Percentiles rank a stretch among this genome's conserved stretches.
These are phyloP conservation scores for Nothobranchius kuhntae DNA, from an alignment of 2,113 vertebrate genomes.

Conservation along the genomic window DNA sequence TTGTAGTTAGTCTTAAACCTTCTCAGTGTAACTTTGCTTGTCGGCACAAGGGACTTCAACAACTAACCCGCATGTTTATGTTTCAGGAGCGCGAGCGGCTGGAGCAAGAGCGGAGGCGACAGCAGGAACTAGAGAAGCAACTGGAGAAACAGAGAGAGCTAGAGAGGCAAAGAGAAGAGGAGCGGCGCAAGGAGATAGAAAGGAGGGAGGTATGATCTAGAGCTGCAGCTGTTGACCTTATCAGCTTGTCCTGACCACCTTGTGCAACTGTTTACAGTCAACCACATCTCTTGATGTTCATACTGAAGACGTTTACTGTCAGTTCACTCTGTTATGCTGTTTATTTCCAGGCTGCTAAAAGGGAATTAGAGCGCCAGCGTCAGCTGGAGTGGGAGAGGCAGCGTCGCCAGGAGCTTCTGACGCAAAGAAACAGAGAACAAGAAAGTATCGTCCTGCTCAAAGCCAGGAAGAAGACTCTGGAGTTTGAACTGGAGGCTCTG, in stretches of 20 bases:
- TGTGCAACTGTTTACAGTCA: slow-evolving; percentile 6
- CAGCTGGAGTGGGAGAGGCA: slow-evolving; percentile 97
- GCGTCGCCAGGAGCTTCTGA: slow-evolving; percentile 93
- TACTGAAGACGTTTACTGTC: neutral
- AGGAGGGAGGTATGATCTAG: slow-evolving; percentile 69
- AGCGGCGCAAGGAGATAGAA: slow-evolving; percentile 73
- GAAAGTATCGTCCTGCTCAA: slow-evolving; percentile 95
- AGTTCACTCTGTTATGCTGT: neutral
- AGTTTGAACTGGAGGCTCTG: slow-evolving; percentile 96
- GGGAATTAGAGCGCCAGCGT: slow-evolving; percentile 93
- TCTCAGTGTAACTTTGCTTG: neutral
- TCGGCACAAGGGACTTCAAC: neutral
- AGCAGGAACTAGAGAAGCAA: slow-evolving; percentile 91
- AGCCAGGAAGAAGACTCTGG: slow-evolving; percentile 96
- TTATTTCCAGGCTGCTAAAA: slow-evolving; percentile 87
- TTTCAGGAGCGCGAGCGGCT: slow-evolving; percentile 87
- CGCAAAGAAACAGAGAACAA: slow-evolving; percentile 94
- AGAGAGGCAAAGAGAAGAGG: slow-evolving; percentile 91
- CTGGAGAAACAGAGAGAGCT: slow-evolving; percentile 90
- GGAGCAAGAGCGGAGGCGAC: slow-evolving; percentile 92
- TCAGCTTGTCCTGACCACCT: neutral
- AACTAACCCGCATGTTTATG: neutral
- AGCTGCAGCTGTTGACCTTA: slow-evolving; percentile 1
- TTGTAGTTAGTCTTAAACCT: neutral
- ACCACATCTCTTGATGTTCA: neutral